Conservation (phyloP, 2,113 vertebrate genomes). For the Onychorhynchus coronatus region DNA sequence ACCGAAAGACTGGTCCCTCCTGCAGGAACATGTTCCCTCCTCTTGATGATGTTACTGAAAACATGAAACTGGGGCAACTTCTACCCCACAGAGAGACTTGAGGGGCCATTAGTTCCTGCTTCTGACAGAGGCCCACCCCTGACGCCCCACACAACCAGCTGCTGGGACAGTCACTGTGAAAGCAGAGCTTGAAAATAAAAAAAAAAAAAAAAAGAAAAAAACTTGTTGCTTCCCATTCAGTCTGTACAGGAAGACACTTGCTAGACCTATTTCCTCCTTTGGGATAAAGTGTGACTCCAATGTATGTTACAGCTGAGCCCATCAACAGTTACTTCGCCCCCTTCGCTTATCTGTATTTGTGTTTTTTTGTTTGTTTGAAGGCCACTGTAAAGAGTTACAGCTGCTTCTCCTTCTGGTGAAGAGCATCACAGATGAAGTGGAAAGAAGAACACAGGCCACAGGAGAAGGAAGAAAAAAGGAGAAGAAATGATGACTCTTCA, state of each 20-base stretch:
- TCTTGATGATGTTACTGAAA: neutral
- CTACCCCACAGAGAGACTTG: neutral
- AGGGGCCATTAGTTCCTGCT: neutral
- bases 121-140: neutral
- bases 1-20: neutral
- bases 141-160: neutral
- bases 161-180: neutral
- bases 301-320: neutral
- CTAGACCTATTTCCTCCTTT: constrained; percentile 74
- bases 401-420: neutral
- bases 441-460: constrained; percentile 11
- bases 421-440: neutral
- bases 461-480: constrained; percentile 42
- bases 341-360: neutral
- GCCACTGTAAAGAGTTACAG: neutral
- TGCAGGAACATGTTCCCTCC: neutral
- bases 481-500: constrained; percentile 45
- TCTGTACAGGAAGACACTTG: constrained; percentile 79
- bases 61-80: neutral
- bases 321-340: neutral
- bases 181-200: neutral
- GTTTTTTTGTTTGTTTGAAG: neutral
- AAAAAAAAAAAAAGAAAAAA: neutral
- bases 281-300: constrained; percentile 24
- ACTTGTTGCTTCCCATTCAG: constrained; percentile 71